Evolutionary conservation across 1,140 invertebrate species (phyloP).

Genomic region (Bombus polaris): DNA sequence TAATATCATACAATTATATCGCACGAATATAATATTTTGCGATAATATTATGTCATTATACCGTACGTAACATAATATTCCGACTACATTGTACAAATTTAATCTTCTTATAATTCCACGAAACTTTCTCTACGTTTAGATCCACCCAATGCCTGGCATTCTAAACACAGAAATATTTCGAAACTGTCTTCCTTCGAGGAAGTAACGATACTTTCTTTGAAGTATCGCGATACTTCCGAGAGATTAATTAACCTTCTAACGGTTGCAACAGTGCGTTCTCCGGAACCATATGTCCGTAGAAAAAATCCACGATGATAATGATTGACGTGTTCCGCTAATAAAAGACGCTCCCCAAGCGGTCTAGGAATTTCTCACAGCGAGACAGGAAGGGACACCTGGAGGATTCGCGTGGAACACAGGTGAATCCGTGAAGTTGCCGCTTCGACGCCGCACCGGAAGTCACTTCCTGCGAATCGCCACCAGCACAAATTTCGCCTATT

Average conservation of each 20-base stretch:
- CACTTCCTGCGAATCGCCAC: conserved; percentile 65
- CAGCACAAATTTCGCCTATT: conserved; percentile 63
- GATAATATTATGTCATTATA: no score
- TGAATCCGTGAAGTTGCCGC: conserved; percentile 51
- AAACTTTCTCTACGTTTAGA: no score
- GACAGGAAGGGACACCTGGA: conserved; percentile 67
- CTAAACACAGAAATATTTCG: background rate
- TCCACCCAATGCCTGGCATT: background rate
- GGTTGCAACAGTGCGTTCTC: background rate
- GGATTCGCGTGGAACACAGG: conserved; percentile 46
- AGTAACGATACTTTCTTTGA: background rate
- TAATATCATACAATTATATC: no score
- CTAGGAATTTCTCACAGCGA: conserved; percentile 62
- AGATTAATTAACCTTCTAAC: conserved; percentile 2
- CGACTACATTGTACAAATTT: no score
- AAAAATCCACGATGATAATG: background rate
- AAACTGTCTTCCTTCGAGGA: background rate
- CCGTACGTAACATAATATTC: no score
- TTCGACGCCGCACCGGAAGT: conserved; percentile 61
- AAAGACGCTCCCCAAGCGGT: conserved; percentile 1
- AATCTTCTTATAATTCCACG: no score
- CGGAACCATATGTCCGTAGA: background rate
- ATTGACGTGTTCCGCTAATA: conserved; percentile 20
- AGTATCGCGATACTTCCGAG: background rate
- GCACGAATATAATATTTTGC: no score